Evolutionary conservation across 2,888 invertebrate species (phyloP), one percentile per base, ranked within the genome.

Genomic region (Falcaria lacertinaria): DNA sequence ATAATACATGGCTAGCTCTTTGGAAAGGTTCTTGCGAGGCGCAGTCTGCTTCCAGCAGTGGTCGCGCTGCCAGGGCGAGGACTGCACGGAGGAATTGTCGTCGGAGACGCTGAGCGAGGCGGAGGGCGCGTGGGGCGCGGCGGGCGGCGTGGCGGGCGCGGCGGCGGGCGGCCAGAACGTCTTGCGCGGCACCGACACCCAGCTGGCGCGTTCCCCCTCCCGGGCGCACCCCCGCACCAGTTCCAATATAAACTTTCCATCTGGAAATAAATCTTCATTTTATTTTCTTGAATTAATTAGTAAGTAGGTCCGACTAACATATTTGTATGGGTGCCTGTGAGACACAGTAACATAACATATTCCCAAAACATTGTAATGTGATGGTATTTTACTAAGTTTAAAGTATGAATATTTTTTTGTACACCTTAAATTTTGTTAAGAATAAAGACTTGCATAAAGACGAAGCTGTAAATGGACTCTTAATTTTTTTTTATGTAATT

Each of bases 201-300:
- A 97, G 41, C 95, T 95, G 42, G 94, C 92, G 64, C 95, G 92
- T 77, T 95, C 96, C 48, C 96, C 95, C 59, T 77, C 82, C 42
- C 85, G 79, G 53, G 80, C 95, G 54, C 80, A 70, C 4, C 87
- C 87, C 3, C 88, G 85, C 50, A 88, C 96, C 88, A 97, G 75
- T 87, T 97, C 97, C 90, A 97, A 83, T 68, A 96, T 96, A 80
- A 96, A 95, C 84, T 96, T 96, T 52, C 96, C 97, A 94, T 97
- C 96, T 95, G 80, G 38, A 83, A 67, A 45, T 28, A 1, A 11
- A 28, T 11, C 11, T 28, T 0, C 11, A 28, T 11, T 28, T 11
- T 28, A 7, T 11, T 11, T 28, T 11, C 28, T 11, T 2, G 11
- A 28, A 28, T 11, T 11, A n/a, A 7, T 7, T 28, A 28, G 4